These are phyloP conservation scores for Catamblyrhynchus diadema DNA, from an alignment of 2,797 vertebrate species.

Conservation along the genomic window DNA sequence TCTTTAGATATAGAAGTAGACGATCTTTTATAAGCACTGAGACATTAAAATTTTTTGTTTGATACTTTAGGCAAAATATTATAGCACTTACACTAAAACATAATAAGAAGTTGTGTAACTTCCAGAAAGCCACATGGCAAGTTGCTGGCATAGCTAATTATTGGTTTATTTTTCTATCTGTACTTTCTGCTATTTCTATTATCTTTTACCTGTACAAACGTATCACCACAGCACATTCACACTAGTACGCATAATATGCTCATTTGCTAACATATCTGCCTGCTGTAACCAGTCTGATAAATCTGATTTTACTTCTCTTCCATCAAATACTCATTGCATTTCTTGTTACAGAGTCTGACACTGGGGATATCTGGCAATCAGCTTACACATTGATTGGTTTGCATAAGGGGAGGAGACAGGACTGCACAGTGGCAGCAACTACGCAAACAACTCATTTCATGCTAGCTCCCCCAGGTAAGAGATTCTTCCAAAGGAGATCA, in stretches of 20 bases:
- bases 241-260: neutral
- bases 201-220: neutral
- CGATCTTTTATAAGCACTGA: neutral
- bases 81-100: neutral
- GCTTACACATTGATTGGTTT: constrained; percentile 10
- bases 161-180: neutral
- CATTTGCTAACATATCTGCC: neutral
- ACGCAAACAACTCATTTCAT: constrained; percentile 25
- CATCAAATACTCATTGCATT: constrained; percentile 23
- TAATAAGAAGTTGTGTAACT: neutral
- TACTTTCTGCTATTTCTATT: neutral
- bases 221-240: neutral
- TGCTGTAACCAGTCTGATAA: constrained; percentile 25
- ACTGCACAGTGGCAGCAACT: neutral
- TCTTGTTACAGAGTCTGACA: constrained; percentile 12
- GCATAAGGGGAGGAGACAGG: constrained; percentile 13
- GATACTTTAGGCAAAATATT: neutral
- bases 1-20: neutral
- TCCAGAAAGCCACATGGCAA: neutral
- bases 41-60: neutral
- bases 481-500: constrained; percentile 51
- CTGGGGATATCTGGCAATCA: constrained; percentile 28
- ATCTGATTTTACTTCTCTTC: constrained; percentile 37
- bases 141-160: neutral
- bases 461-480: constrained; percentile 39